Percentiles rank a stretch among this genome's conserved stretches.
Evolutionary conservation across 2,888 invertebrate genomes (phyloP).

Genomic region (Agyllia agylla): DNA sequence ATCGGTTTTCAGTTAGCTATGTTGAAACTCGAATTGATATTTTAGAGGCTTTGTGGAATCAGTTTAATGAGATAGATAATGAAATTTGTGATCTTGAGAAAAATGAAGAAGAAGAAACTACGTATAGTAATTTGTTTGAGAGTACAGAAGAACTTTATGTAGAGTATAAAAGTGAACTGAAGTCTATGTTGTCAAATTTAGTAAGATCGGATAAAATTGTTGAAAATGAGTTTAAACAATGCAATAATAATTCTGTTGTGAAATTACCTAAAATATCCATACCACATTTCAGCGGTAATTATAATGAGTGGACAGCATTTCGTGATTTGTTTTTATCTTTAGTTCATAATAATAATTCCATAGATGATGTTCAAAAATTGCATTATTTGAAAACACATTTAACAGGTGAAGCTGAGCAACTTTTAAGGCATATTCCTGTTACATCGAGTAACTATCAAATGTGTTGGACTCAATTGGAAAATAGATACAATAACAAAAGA

Average conservation of each 20-base stretch:
- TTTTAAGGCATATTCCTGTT: slow-evolving; percentile 63
- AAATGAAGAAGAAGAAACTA: neutral
- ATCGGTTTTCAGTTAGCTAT: neutral
- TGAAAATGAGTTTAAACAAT: neutral
- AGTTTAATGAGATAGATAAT: neutral
- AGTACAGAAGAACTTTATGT: slow-evolving; percentile 15
- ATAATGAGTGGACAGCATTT: slow-evolving; percentile 7
- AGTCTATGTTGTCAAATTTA: neutral
- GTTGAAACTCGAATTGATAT: neutral
- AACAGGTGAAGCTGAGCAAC: slow-evolving; percentile 67
- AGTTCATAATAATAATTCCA: slow-evolving; percentile 55
- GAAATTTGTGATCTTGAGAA: neutral
- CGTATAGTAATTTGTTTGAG: neutral
- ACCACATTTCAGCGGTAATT: neutral
- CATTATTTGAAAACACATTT: slow-evolving; percentile 71
- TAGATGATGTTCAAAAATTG: slow-evolving; percentile 67
- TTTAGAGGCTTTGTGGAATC: neutral
- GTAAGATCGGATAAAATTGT: neutral
- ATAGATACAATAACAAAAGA: slow-evolving; percentile 71
- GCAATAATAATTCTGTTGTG: slow-evolving; percentile 15
- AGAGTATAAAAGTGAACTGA: neutral
- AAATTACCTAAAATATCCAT: slow-evolving; percentile 31
- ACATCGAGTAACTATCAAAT: slow-evolving; percentile 58
- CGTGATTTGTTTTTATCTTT: slow-evolving; percentile 63
- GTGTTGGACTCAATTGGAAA: slow-evolving; percentile 63